Percentiles rank a stretch among this genome's conserved stretches.
These are phyloP conservation scores for Pangasianodon hypophthalmus DNA, from an alignment of 2,113 vertebrate genomes.

Conservation along the genomic window DNA sequence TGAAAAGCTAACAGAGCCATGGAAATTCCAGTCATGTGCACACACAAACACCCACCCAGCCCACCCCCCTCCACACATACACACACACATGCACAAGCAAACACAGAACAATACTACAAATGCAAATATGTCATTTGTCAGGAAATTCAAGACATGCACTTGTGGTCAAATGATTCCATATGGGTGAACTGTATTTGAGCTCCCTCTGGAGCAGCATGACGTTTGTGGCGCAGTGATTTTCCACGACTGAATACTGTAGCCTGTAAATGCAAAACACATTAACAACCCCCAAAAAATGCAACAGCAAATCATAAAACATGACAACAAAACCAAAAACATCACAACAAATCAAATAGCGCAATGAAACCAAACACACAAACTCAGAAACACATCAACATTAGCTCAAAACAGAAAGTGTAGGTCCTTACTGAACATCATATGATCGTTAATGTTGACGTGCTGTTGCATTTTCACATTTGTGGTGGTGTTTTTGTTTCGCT, in stretches of 20 bases:
- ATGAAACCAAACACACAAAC: not conserved
- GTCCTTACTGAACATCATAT: not conserved
- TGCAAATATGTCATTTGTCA: constrained; percentile 4
- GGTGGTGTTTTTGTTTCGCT: not conserved
- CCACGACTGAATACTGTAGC: not conserved
- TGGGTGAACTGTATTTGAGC: not conserved
- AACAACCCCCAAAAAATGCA: not conserved
- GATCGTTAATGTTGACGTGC: not conserved
- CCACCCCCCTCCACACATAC: not conserved
- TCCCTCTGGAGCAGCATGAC: not conserved
- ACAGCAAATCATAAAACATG: not conserved
- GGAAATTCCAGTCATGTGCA: not conserved
- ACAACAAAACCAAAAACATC: too few relatives aligned
- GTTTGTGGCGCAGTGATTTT: not conserved
- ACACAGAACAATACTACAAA: not conserved
- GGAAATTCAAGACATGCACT: not conserved
- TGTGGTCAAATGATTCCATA: not conserved
- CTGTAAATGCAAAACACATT: not conserved
- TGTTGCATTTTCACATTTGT: not conserved
- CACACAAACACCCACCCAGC: not conserved
- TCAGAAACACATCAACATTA: not conserved
- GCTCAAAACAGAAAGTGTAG: not conserved
- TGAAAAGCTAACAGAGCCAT: not conserved
- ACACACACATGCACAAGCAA: not conserved
- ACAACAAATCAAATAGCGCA: too few relatives aligned